Conservation (phyloP, 2,888 invertebrate genomes). For the Cryptus viduatorius region DNA sequence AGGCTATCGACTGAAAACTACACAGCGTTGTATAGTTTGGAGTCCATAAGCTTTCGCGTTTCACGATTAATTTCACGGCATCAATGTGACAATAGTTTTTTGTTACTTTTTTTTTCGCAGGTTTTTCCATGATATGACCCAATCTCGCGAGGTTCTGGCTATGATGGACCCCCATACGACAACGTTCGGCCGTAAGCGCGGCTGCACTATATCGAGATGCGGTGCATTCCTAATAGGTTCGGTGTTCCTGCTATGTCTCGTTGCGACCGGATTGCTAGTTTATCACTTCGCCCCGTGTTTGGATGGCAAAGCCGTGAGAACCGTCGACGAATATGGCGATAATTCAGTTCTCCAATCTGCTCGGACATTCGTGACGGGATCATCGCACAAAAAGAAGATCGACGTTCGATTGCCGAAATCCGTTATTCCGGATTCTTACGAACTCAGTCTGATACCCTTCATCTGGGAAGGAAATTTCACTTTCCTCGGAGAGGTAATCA, state of each 20-base stretch:
- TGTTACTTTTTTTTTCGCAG: conserved; percentile 42
- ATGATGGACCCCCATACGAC: conserved; percentile 89
- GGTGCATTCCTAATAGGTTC: conserved; percentile 88
- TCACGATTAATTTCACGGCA: background rate
- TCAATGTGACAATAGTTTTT: background rate
- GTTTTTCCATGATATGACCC: conserved; percentile 81
- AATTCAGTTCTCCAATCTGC: conserved; percentile 70
- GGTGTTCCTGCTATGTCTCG: conserved; percentile 88
- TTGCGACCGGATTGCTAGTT: conserved; percentile 91
- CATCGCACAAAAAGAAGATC: conserved; percentile 81
- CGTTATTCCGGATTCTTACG: conserved; percentile 90
- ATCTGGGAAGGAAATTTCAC: conserved; percentile 92
- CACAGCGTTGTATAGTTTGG: background rate
- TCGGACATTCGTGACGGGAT: conserved; percentile 62
- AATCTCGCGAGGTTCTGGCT: conserved; percentile 85
- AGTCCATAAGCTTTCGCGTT: background rate
- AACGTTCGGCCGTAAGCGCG: conserved; percentile 89
- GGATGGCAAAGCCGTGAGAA: conserved; percentile 83
- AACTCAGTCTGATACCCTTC: conserved; percentile 90
- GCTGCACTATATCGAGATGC: conserved; percentile 89
- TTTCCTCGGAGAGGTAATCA: conserved; percentile 88
- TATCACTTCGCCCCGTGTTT: conserved; percentile 91
- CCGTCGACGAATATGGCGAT: conserved; percentile 66
- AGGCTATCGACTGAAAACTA: too few relatives aligned
- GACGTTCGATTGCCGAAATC: conserved; percentile 90